Percentiles rank a stretch among this genome's conserved stretches.
Evolutionary conservation across 2,797 vertebrate genomes (phyloP).

Genomic region (Hippocampus kuda): DNA sequence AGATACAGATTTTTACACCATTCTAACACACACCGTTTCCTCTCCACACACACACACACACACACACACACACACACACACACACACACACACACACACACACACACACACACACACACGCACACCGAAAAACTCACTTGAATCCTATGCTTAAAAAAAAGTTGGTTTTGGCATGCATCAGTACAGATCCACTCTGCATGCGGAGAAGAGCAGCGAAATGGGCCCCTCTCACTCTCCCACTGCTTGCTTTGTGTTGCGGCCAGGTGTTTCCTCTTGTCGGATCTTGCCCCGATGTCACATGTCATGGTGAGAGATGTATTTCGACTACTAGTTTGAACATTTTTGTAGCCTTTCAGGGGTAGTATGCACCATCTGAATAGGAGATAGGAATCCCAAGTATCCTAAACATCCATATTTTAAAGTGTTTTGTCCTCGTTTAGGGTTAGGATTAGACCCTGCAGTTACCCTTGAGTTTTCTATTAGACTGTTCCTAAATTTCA

Average conservation of each 20-base stretch:
- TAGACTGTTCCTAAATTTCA: neutral
- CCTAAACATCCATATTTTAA: neutral
- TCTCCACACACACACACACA: neutral
- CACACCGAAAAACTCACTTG: neutral
- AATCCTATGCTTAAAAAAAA: neutral
- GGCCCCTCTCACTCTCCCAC: conserved; percentile 26
- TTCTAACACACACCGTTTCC: neutral
- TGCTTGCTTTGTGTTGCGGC: conserved; percentile 41
- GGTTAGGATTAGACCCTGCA: neutral
- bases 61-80: too few species aligned
- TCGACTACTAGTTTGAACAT: conserved; percentile 13
- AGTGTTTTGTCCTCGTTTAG: neutral
- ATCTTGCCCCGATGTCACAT: conserved; percentile 52
- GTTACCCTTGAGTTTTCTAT: neutral
- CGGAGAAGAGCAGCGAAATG: conserved; percentile 32
- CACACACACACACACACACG: too few species aligned
- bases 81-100: neutral
- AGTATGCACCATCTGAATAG: neutral
- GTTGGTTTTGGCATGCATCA: conserved; percentile 36
- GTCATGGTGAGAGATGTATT: conserved; percentile 47
- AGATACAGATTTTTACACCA: conserved; percentile 50
- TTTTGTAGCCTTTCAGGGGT: neutral
- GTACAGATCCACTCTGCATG: conserved; percentile 11
- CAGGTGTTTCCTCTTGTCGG: conserved; percentile 63
- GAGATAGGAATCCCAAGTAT: neutral